These are phyloP conservation scores for Sclerurus mexicanus DNA, from an alignment of 2,113 vertebrate genomes.

Conservation along the genomic window DNA sequence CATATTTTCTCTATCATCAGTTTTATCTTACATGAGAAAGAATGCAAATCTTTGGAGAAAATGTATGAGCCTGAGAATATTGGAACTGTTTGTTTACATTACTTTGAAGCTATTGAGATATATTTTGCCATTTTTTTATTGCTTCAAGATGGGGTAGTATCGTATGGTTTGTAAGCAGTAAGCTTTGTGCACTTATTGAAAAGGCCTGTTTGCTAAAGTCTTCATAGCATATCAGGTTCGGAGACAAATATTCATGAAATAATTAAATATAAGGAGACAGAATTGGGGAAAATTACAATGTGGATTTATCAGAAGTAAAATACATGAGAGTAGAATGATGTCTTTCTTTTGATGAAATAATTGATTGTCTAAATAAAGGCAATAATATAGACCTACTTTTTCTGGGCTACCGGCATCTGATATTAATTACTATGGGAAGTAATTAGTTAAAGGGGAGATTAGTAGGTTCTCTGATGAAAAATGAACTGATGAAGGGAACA, in stretches of 20 bases:
- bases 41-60: conserved; percentile 28
- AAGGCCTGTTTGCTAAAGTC: background rate
- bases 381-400: background rate
- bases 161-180: background rate
- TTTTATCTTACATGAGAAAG: conserved; percentile 38
- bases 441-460: background rate
- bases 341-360: background rate
- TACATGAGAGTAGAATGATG: background rate
- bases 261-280: background rate
- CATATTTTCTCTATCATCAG: conserved; percentile 4
- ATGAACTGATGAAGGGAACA: background rate
- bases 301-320: background rate
- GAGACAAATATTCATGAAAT: background rate
- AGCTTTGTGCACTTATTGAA: background rate
- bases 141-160: conserved; percentile 24
- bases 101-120: background rate
- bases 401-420: background rate
- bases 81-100: conserved; percentile 15
- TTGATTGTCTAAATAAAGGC: background rate
- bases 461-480: background rate
- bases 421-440: background rate
- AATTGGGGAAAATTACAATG: background rate
- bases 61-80: conserved; percentile 4
- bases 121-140: conserved; percentile 47
- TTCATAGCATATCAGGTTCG: background rate